Base-by-base conservation (phyloP, 1,140 invertebrate genomes). In the Drosophila serrata region DNA sequence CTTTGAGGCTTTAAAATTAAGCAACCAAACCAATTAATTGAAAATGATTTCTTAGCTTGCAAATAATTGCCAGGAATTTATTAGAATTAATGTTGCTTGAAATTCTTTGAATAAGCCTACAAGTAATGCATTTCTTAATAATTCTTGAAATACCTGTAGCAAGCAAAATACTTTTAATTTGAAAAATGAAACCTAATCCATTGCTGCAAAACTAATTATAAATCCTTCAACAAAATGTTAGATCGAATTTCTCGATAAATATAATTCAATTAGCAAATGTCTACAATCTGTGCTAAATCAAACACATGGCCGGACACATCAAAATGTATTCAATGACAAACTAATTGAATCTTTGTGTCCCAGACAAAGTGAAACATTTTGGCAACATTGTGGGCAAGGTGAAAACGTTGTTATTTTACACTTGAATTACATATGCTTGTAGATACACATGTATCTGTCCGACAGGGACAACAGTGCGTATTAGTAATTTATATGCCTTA, bases 401-500 rank as follows among this genome's bases (percentile, higher is more conserved):
- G 70, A 75, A 56, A 75, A 75, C 49, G 37, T 56, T 75, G 72
- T 64, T 49, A 55, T 75, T 74, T 63, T 75, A 75, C 72, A 55
- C 69, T 63, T 74, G 70, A 75, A 73, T 73, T 81, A 68, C 46
- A 55, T 57, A 45, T 43, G 37, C 56, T 51, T 49, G 37, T 64
- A 19, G 29, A 17, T 43, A 69, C 62, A 76, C 62, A 33, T 73
- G 61, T 81, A 59, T 39, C 58, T 57, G 58, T 55, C 63, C 58
- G 46, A 59, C 74, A 62, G 46, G 53, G 75, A 84, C 81, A 85
- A 85, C 77, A 49, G 68, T 78, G 81, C 78, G 81, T 86, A 86
- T 85, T 81, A 85, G 82, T 81, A 85, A 81, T 86, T 85, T 85
- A 86, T 81, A 72, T 75, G 74, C 74, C 43, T 77, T 75, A 59